Conservation (phyloP, 2,888 invertebrate species). For the Alloplasta piceator region DNA sequence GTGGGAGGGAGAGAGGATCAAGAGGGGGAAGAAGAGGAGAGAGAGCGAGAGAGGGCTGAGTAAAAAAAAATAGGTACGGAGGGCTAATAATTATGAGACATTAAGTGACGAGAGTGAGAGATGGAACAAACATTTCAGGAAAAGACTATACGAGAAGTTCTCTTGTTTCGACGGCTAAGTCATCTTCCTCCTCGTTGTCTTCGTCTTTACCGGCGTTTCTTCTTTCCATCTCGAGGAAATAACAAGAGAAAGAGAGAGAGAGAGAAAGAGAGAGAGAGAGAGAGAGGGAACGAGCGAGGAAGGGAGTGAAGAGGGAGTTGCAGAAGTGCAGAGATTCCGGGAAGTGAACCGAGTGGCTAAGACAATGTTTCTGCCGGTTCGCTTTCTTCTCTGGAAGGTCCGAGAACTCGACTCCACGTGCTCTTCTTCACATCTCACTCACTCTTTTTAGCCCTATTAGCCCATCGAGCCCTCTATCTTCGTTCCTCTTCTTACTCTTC, state of each 20-base stretch:
- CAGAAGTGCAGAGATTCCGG: slow-evolving; percentile 66
- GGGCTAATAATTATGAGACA: slow-evolving; percentile 82
- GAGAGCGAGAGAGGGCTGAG: slow-evolving; percentile 66
- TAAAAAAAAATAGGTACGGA: slow-evolving; percentile 74
- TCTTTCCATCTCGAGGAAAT: background rate
- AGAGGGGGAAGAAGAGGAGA: slow-evolving; percentile 46
- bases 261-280: slow-evolving; percentile 7
- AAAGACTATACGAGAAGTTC: slow-evolving; percentile 54
- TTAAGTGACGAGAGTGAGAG: slow-evolving; percentile 81
- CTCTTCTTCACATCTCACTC: slow-evolving; percentile 38
- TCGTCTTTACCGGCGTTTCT: slow-evolving; percentile 39
- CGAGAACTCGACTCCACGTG: slow-evolving; percentile 60
- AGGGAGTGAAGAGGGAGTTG: slow-evolving; percentile 44
- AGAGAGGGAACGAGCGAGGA: slow-evolving; percentile 41
- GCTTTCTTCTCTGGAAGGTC: slow-evolving; percentile 64
- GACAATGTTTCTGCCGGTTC: slow-evolving; percentile 69
- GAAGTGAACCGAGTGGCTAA: slow-evolving; percentile 65
- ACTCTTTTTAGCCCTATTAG: slow-evolving; percentile 52
- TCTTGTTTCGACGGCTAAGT: slow-evolving; percentile 39
- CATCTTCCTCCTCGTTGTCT: slow-evolving; percentile 43
- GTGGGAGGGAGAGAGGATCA: slow-evolving; percentile 39
- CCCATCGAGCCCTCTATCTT: slow-evolving; percentile 42
- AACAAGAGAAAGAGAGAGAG: background rate
- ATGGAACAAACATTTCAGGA: slow-evolving; percentile 71
- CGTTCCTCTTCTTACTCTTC: slow-evolving; percentile 14